Percentiles rank a stretch among this genome's conserved stretches.
Conservation (phyloP, 2,797 vertebrate genomes). For the Avahi laniger region DNA sequence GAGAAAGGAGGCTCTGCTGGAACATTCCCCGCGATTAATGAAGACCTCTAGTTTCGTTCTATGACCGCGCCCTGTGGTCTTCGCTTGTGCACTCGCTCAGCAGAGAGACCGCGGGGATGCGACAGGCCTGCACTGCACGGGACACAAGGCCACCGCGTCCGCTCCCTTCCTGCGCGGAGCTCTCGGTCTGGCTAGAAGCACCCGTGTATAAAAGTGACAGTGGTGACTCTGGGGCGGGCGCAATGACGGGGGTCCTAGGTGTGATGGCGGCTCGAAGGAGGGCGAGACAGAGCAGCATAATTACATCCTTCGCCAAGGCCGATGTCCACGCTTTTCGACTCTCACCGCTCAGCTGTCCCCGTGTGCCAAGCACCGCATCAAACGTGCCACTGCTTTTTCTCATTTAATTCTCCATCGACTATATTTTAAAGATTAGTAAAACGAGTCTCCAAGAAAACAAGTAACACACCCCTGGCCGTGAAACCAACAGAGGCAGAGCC, state of each 20-base stretch:
- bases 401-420: not conserved
- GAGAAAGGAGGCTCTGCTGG: slow-evolving; percentile 46
- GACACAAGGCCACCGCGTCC: not conserved
- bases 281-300: not conserved
- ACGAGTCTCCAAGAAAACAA: not conserved
- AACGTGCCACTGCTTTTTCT: not conserved
- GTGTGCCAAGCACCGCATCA: not conserved
- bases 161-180: not conserved
- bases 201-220: not conserved
- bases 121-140: not conserved
- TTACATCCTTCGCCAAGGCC: not conserved
- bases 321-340: not conserved
- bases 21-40: not conserved
- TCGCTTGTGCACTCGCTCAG: not conserved
- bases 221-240: not conserved
- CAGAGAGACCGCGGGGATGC: not conserved
- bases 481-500: not conserved
- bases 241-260: not conserved
- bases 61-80: not conserved
- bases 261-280: not conserved
- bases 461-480: not conserved
- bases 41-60: slow-evolving; percentile 34
- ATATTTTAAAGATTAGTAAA: slow-evolving; percentile 36
- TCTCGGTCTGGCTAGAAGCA: not conserved
- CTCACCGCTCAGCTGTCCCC: not conserved